Evolutionary conservation across 2,113 vertebrate species (phyloP).

Genomic region (Fulica atra): DNA sequence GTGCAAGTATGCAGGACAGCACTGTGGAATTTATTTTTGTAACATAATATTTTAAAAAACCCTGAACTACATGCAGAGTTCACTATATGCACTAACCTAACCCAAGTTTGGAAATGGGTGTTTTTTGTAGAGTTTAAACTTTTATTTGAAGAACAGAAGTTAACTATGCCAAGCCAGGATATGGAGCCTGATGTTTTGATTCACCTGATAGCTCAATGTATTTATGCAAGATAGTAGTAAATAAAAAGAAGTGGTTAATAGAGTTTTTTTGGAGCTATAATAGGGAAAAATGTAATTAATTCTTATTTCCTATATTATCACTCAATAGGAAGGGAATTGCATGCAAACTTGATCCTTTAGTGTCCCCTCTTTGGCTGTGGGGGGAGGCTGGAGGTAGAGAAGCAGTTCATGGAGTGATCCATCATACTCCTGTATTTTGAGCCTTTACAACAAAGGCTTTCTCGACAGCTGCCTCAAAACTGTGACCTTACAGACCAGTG

Average conservation of each 20-base stretch:
- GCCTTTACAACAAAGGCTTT: neutral
- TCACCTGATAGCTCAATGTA: neutral
- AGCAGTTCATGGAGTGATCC: neutral
- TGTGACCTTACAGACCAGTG: neutral
- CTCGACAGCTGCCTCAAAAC: neutral
- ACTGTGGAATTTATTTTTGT: neutral
- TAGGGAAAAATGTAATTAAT: neutral
- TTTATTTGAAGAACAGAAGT: neutral
- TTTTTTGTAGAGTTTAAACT: neutral
- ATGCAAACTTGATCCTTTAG: neutral
- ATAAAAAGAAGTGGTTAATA: neutral
- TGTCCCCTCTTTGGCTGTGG: neutral
- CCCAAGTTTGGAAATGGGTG: too few relatives aligned
- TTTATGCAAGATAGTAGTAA: neutral
- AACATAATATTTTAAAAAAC: neutral
- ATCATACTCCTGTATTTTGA: neutral
- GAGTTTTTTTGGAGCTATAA: neutral
- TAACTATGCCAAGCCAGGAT: neutral
- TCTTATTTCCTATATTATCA: neutral
- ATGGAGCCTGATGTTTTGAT: neutral
- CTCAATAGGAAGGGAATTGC: neutral
- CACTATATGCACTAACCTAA: neutral
- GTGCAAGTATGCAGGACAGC: neutral
- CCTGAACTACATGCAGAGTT: neutral
- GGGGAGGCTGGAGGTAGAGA: too few relatives aligned